Conservation (phyloP, 2,797 vertebrate genomes). For the Schizothorax lantsangensis region DNA sequence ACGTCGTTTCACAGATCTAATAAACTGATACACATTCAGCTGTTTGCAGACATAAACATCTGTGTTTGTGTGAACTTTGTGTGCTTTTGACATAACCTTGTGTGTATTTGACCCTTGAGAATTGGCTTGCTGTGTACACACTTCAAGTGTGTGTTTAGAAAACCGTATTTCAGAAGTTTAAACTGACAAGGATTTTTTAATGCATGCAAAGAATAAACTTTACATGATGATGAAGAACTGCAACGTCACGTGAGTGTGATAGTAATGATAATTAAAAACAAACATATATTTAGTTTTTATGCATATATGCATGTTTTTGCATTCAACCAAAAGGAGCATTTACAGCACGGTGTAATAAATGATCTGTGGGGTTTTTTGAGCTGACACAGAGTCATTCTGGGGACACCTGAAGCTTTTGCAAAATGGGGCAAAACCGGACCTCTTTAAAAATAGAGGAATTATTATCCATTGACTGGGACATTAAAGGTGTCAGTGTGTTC, state of each 20-base stretch:
- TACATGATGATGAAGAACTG: neutral
- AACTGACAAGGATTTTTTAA: neutral
- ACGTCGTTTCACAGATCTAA: neutral
- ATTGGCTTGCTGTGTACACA: neutral
- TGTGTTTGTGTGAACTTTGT: neutral
- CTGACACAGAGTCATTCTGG: neutral
- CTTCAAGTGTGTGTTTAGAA: neutral
- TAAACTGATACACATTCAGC: neutral
- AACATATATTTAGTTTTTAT: neutral
- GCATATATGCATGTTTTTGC: no score
- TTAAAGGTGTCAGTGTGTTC: conserved; percentile 43
- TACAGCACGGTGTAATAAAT: no score
- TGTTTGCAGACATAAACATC: neutral
- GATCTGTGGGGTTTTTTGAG: neutral
- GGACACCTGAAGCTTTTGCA: neutral
- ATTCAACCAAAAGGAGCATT: no score
- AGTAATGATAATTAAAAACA: neutral
- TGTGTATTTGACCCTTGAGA: neutral
- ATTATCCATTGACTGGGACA: neutral
- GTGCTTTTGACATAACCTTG: neutral
- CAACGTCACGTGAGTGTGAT: neutral
- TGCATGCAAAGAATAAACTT: neutral
- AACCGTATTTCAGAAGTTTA: neutral
- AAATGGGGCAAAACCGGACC: neutral
- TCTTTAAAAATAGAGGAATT: conserved; percentile 23